A percentile compares a stretch with the other conserved stretches of the same genome.
phyloP scores from a whole-genome alignment of 1,140 invertebrate genomes.

The Drosophila pruinosa region DNA sequence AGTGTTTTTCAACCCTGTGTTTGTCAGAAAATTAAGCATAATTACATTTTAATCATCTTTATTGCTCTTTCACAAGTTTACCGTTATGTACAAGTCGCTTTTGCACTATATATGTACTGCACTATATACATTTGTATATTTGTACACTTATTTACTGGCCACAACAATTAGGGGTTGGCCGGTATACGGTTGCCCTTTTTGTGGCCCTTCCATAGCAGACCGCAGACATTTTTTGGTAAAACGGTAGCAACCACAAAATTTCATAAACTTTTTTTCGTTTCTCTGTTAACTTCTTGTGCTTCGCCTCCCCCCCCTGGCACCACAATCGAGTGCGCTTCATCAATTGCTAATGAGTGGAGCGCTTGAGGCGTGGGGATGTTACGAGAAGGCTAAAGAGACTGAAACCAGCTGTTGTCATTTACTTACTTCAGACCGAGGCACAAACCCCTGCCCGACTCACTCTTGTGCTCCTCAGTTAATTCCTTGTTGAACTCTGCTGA shows the following conservation, averaged over 20 bases:
- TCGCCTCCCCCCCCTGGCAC: no score
- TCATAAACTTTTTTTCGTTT: slow-evolving; percentile 61
- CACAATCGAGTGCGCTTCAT: slow-evolving; percentile 63
- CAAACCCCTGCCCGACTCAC: neutral
- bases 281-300: neutral
- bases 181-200: slow-evolving; percentile 72
- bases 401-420: slow-evolving; percentile 74
- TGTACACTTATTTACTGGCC: slow-evolving; percentile 36
- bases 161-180: slow-evolving; percentile 79
- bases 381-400: slow-evolving; percentile 28
- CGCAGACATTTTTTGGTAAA: slow-evolving; percentile 65
- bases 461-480: slow-evolving; percentile 5
- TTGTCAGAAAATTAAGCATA: slow-evolving; percentile 81
- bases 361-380: slow-evolving; percentile 26
- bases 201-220: slow-evolving; percentile 38
- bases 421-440: slow-evolving; percentile 24
- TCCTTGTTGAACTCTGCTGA: slow-evolving; percentile 54
- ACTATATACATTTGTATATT: neutral
- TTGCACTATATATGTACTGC: slow-evolving; percentile 54
- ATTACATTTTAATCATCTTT: slow-evolving; percentile 83
- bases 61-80: slow-evolving; percentile 81
- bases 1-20: slow-evolving; percentile 29
- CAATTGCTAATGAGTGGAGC: slow-evolving; percentile 75
- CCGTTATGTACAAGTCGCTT: slow-evolving; percentile 67
- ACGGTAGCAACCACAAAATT: slow-evolving; percentile 80